Evolutionary conservation across 53 echinoderm and acorn worm genomes (phyloP), one percentile per base, ranked within the genome.

Genomic region (Echinometra lucunter): DNA sequence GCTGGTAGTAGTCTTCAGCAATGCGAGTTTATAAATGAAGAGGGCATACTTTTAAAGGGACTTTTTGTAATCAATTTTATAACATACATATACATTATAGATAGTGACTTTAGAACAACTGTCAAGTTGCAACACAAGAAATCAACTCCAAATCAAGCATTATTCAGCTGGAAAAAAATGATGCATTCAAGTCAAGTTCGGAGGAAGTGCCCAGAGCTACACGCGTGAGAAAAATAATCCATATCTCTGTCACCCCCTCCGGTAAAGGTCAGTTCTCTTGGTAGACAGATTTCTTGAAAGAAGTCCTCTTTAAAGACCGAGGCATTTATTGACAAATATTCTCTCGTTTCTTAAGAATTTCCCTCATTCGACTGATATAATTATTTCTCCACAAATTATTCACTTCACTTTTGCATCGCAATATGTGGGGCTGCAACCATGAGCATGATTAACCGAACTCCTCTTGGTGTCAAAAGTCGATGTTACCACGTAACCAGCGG

Each of bases 121-220:
- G 18, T 32, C 3, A 37, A 75, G 34, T 78, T 21, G 6, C 78
- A 40, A 42, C 21, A 78, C 38, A 78, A 16, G 38, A 78, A 38
- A 23, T 38, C 18, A 19, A 78, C 9, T 12, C 72, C 78, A 42
- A 78, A 78, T 42, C 78, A 17, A 30, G 38, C 38, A 78, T 8
- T 19, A 78, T 72, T 78, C 23, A 78, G 40, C 40, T 38, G 78
- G 11, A 78, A 70, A n/a, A 34, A 72, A 78, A 78, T 69, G 42
- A 38, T 78, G 78, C 21, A 85, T 85, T 28, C 49, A 49, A 85
- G 27, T 85, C 49, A 85, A 85, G 27, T 85, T 85, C 15, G 49
- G n/a, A 85, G 85, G 85, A 85, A 85, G 49, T 85, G 85, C 85
- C 49, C 85, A n/a, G 19, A 85, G 49, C 85, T 11, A 85, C n/a